These are phyloP conservation scores for Zootoca vivipara DNA, from an alignment of 2,113 vertebrate species.

Conservation along the genomic window DNA sequence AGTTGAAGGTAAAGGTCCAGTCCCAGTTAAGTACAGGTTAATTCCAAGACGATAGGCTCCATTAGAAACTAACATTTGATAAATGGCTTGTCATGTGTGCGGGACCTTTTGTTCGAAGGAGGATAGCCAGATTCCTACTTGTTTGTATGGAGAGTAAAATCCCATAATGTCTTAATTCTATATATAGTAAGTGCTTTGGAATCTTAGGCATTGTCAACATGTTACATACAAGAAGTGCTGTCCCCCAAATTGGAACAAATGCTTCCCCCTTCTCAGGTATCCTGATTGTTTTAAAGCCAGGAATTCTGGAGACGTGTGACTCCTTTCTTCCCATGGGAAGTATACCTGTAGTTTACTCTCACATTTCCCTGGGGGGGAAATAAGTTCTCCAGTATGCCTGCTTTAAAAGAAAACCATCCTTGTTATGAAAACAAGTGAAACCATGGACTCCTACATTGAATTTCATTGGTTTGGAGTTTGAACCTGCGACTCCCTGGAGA, in stretches of 20 bases:
- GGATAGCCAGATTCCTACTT: background rate
- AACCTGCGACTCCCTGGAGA: background rate
- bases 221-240: background rate
- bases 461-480: slow-evolving; percentile 1
- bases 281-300: background rate
- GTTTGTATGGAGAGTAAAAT: background rate
- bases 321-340: background rate
- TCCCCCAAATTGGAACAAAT: background rate
- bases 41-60: background rate
- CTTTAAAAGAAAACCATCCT: background rate
- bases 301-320: background rate
- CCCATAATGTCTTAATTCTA: background rate
- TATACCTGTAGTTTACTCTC: background rate
- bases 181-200: background rate
- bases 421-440: background rate
- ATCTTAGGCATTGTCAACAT: background rate
- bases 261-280: background rate
- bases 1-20: too few relatives aligned
- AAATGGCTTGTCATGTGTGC: background rate
- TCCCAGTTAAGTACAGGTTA: background rate
- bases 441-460: background rate
- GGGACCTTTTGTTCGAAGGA: background rate
- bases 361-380: background rate
- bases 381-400: too few relatives aligned
- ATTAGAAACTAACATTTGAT: background rate